Percentiles rank a stretch among this genome's conserved stretches.
These are phyloP conservation scores for Hyperopisus bebe DNA, from an alignment of 2,113 vertebrate genomes.

Conservation along the genomic window DNA sequence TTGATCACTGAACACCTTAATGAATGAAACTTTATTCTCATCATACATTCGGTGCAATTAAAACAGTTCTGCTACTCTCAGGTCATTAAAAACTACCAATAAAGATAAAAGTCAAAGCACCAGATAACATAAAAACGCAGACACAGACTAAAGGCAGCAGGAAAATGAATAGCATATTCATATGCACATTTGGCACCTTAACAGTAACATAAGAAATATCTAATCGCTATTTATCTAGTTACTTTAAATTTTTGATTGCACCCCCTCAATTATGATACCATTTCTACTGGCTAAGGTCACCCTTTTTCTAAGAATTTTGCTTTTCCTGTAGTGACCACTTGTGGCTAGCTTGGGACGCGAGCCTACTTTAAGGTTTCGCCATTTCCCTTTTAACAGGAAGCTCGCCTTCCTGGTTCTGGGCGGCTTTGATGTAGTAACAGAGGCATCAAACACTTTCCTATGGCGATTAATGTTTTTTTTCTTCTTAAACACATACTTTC, in stretches of 20 bases:
- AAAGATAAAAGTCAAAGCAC: not conserved
- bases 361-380: not conserved
- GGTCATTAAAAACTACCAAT: not conserved
- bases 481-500: not conserved
- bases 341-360: not conserved
- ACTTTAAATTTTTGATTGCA: not conserved
- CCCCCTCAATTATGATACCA: not conserved
- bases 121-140: not conserved
- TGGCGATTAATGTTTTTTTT: not conserved
- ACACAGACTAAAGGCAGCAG: not conserved
- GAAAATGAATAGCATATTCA: not conserved
- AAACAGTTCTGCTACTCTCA: not conserved
- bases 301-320: not conserved
- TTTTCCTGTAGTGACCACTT: constrained; percentile 14
- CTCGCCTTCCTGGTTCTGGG: not conserved
- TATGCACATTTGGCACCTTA: not conserved
- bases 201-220: not conserved
- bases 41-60: not conserved
- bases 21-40: not conserved
- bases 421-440: not conserved
- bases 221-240: not conserved
- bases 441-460: constrained; percentile 1
- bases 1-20: not conserved
- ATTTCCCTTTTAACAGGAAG: not conserved
- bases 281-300: not conserved